Conservation (phyloP, 1,140 invertebrate genomes). For the Hesperophylax magnus region DNA sequence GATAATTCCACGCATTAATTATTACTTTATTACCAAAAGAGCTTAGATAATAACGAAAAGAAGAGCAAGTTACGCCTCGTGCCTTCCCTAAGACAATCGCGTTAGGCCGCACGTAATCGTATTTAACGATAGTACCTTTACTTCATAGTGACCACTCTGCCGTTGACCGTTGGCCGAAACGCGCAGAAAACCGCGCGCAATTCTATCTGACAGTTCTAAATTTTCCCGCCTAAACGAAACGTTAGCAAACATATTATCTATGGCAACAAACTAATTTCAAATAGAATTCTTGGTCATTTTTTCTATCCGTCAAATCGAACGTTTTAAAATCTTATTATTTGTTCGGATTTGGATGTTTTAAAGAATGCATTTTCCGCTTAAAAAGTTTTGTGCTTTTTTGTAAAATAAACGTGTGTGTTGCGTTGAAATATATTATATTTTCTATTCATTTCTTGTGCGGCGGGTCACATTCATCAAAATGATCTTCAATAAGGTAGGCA, state of each 20-base stretch:
- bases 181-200: background rate
- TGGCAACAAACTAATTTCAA: too few species aligned
- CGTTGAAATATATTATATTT: background rate
- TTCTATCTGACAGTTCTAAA: background rate
- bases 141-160: constrained; percentile 39
- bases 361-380: too few species aligned
- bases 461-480: background rate
- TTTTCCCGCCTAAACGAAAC: background rate
- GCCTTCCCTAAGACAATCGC: constrained; percentile 26
- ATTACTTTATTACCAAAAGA: background rate
- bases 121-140: constrained; percentile 50
- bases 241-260: too few species aligned
- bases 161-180: constrained; percentile 48
- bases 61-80: constrained; percentile 3
- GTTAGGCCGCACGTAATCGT: constrained; percentile 9
- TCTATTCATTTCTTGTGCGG: background rate
- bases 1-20: background rate
- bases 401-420: background rate
- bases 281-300: too few species aligned
- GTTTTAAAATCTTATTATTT: too few species aligned
- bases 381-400: background rate
- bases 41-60: constrained; percentile 13
- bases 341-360: too few species aligned
- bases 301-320: too few species aligned
- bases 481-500: background rate